A percentile compares a stretch with the other conserved stretches of the same genome.
These are phyloP conservation scores for Sebastes paucispinis DNA, from an alignment of 2,797 vertebrate species.

Conservation along the genomic window DNA sequence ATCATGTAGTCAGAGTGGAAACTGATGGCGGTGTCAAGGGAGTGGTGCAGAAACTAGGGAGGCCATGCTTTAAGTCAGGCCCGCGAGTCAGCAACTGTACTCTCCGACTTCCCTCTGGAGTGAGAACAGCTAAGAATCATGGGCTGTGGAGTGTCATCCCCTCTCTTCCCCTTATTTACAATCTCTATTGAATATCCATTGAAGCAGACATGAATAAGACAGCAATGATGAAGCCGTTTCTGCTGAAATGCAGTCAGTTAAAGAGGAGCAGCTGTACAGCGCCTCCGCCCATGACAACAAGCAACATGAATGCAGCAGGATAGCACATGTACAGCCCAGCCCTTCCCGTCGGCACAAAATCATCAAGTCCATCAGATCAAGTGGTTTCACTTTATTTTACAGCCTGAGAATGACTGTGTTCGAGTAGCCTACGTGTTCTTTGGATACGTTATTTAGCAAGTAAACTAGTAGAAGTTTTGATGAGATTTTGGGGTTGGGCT, in stretches of 20 bases:
- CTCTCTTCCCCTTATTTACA: not conserved
- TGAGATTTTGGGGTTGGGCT: not conserved
- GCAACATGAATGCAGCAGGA: slow-evolving; percentile 43
- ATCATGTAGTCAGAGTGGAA: not conserved
- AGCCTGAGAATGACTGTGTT: not conserved
- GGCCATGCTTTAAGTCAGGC: not conserved
- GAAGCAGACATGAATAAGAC: not conserved
- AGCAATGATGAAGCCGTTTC: not conserved
- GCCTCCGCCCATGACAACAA: slow-evolving; percentile 47
- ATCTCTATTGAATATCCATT: not conserved
- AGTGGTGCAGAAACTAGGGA: not conserved
- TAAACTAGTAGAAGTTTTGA: not conserved
- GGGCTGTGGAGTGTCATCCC: not conserved
- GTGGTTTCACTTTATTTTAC: slow-evolving; percentile 1
- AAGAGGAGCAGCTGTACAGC: slow-evolving; percentile 55
- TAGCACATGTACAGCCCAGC: slow-evolving; percentile 44
- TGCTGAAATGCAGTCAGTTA: slow-evolving; percentile 38
- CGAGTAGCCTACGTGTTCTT: not conserved
- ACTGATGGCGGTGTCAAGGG: not conserved
- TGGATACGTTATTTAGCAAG: not conserved
- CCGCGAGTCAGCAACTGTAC: not conserved
- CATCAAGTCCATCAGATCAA: slow-evolving; percentile 14
- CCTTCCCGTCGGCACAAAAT: slow-evolving; percentile 30
- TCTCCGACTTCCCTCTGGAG: not conserved
- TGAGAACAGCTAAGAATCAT: not conserved